Evolutionary conservation across 1,140 invertebrate genomes (phyloP), one percentile per base, ranked within the genome.

Genomic region (Pogonognathellus flavescens): DNA sequence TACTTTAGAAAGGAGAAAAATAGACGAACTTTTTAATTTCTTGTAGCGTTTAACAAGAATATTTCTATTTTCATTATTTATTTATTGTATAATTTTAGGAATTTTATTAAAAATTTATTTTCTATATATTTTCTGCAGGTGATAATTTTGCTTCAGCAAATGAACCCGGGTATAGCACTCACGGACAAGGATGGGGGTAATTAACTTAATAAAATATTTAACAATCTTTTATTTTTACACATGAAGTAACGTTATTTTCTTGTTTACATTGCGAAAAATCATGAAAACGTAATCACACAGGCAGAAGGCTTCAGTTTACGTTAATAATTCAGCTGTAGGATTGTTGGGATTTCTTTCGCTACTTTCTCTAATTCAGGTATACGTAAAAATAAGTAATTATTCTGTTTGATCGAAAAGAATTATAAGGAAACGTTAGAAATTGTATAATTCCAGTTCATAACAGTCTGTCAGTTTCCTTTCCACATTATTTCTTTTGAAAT

Each of bases 321-420:
- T 76, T 76, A 76, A 76, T 76, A 76, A 76, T 76, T 76, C 70
- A 49, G 70, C 70, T 13, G 85, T 86, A n/a, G 85, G 85, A 31
- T 57, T 81, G 14, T 55, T 86, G 25, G 85, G 85, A 72, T 82
- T 86, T 55, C 80, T 86, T 16, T 80, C 80, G 16, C 85, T 86
- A 13, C 80, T 86, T 31, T 82, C 85, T 9, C 66, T 86, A 11
- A 83, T 86, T 76, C 85, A 86, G 85, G 85, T 86, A 81, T 41
- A 41, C 6, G 6, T 6, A 1, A 41, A 6, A 41, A 70, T n/a
- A 57, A n/a, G n/a, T n/a, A n/a, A n/a, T 57, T 57, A 14, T 14
- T 57, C 10, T 13, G 3, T 57, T 57, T 57, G 1, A n/a, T n/a
- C 4, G 14, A 11, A 16, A 70, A 16, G 11, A 18, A n/a, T n/a